Evolutionary conservation across 2,797 vertebrate genomes (phyloP).

Genomic region (Argyrosomus regius): DNA sequence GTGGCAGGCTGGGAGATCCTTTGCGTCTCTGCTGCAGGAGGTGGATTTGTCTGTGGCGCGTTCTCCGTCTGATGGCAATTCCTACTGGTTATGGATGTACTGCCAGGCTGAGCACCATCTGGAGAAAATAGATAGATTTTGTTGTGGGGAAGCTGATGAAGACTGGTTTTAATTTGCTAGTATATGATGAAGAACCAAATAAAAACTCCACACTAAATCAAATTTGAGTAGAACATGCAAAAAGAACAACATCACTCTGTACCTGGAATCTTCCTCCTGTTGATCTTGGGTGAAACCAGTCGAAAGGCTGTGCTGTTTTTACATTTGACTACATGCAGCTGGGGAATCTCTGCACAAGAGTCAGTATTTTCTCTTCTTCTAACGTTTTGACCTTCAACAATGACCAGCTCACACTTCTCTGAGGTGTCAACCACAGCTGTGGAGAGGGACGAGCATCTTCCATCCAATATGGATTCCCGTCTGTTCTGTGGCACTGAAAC

Average conservation of each 20-base stretch:
- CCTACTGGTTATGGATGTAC: constrained; percentile 18
- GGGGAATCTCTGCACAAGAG: constrained; percentile 75
- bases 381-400: constrained; percentile 75
- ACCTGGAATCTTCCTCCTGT: constrained; percentile 82
- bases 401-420: constrained; percentile 80
- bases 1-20: constrained; percentile 39
- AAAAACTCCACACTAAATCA: not conserved
- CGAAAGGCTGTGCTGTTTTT: constrained; percentile 85
- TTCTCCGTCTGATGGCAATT: constrained; percentile 42
- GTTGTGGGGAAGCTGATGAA: constrained; percentile 9
- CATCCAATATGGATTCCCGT: constrained; percentile 43
- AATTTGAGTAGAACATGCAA: not conserved
- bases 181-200: not conserved
- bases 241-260: constrained; percentile 16
- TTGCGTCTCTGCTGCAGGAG: constrained; percentile 35
- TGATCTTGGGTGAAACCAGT: constrained; percentile 86
- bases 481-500: constrained; percentile 27
- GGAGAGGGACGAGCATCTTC: constrained; percentile 77
- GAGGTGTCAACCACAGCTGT: constrained; percentile 83
- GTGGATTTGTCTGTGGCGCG: constrained; percentile 24
- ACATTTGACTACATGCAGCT: constrained; percentile 84
- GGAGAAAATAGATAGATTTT: constrained; percentile 9
- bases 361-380: constrained; percentile 66
- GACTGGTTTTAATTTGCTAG: not conserved
- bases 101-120: constrained; percentile 61